Evolutionary conservation across 2,888 invertebrate genomes (phyloP), one percentile per base, ranked within the genome.

Genomic region (Disparrhopalites patrizii): DNA sequence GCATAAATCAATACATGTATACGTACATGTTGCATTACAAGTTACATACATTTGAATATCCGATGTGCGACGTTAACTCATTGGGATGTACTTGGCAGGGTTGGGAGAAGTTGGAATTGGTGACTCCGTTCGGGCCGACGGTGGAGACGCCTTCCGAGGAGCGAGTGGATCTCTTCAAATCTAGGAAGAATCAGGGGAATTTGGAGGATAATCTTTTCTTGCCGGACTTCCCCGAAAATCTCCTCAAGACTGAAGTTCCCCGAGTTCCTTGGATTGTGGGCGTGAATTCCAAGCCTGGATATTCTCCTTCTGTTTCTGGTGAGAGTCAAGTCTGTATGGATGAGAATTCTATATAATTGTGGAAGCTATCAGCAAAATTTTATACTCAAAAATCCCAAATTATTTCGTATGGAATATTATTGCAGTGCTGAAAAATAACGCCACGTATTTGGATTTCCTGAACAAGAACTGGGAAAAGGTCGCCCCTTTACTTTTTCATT

Each of bases 401-500:
- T n/a, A n/a, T n/a, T n/a, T n/a, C n/a, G n/a, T n/a, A n/a, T n/a
- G n/a, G n/a, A n/a, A n/a, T n/a, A n/a, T 20, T 23, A 33, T 33
- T 5, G 3, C 2, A 60, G 60, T 31, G 10, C 8, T 60, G 5
- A 47, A 40, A 43, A 13, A 43, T 1, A 40, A 60, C 31, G 13
- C 60, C 10, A 60, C n/a, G 15, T 30, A 30, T 20, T 2, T 68
- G n/a, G 64, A 67, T 5, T 67, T 68, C 3, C 70, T 73, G 38
- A 71, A 71, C 36, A 43, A 62, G 40, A 68, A 73, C 58, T 73
- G 71, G 71, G 52, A 65, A 15, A 58, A 62, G 31, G 66, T 71
- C 30, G 70, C 73, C 8, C 70, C 73, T 10, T 43, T 47, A 13
- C 25, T 60, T 68, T 71, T 64, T 62, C 70, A 18, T 51, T 73